A percentile compares a stretch with the other conserved stretches of the same genome.
phyloP scores from a whole-genome alignment of 2,888 invertebrate species.

The Drosophila pullipes region DNA sequence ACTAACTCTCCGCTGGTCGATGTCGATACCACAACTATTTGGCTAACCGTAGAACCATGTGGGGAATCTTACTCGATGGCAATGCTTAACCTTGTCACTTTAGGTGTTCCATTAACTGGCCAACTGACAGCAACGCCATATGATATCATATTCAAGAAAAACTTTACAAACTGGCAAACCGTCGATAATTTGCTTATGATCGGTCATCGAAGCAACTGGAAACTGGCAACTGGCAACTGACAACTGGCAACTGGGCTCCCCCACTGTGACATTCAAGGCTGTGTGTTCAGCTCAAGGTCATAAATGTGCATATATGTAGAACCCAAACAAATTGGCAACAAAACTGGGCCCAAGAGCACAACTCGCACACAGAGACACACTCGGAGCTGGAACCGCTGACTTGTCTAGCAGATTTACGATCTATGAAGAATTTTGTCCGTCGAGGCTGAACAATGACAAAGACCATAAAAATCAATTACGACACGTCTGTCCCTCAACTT shows the following conservation, averaged over 20 bases:
- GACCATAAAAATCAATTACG: constrained; percentile 81
- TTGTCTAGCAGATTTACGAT: constrained; percentile 68
- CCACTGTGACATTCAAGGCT: constrained; percentile 55
- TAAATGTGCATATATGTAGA: constrained; percentile 52
- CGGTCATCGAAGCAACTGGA: constrained; percentile 55
- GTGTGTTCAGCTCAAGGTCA: constrained; percentile 57
- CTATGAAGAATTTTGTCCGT: constrained; percentile 47
- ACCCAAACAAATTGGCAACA: constrained; percentile 67
- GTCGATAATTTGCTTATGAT: constrained; percentile 73
- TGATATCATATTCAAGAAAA: constrained; percentile 52
- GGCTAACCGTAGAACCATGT: constrained; percentile 56
- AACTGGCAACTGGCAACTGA: background rate
- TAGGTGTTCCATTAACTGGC: constrained; percentile 39
- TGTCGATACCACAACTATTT: constrained; percentile 32
- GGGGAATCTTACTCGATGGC: constrained; percentile 19
- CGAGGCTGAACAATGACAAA: constrained; percentile 65
- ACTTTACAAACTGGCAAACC: constrained; percentile 46
- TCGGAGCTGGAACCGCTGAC: constrained; percentile 6
- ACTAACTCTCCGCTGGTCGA: constrained; percentile 32
- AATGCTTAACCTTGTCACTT: constrained; percentile 62
- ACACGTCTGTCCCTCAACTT: constrained; percentile 78
- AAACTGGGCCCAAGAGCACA: constrained; percentile 25
- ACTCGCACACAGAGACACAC: constrained; percentile 4
- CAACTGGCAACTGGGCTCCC: constrained; percentile 3
- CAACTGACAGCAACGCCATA: constrained; percentile 55